phyloP scores from a whole-genome alignment of 2,113 vertebrate genomes.

The Edolisoma coerulescens region DNA sequence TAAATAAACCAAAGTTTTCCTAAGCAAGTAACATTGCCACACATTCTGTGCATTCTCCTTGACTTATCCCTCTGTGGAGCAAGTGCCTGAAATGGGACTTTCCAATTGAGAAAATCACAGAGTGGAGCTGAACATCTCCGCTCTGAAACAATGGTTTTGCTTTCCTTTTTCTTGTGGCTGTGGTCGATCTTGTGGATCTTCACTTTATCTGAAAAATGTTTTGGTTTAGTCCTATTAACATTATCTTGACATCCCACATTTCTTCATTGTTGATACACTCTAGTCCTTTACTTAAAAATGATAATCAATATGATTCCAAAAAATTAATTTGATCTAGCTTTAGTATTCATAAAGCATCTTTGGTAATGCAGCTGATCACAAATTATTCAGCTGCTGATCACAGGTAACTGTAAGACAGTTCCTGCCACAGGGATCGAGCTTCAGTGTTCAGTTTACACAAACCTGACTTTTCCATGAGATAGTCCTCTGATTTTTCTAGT shows the following conservation, averaged over 20 bases:
- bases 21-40: neutral
- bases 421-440: neutral
- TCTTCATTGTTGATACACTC: neutral
- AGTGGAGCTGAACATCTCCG: neutral
- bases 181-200: neutral
- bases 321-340: neutral
- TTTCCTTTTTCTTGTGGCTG: neutral
- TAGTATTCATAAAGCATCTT: neutral
- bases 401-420: neutral
- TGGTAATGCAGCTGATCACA: neutral
- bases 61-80: neutral
- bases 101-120: neutral
- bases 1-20: neutral
- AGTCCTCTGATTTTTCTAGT: neutral
- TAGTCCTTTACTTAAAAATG: neutral
- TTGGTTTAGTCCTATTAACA: neutral
- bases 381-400: neutral
- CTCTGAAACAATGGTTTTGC: neutral
- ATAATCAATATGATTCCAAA: neutral
- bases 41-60: neutral
- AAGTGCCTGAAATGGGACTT: neutral
- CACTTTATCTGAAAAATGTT: neutral
- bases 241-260: neutral
- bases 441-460: neutral
- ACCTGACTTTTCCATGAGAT: neutral